These are phyloP conservation scores for Pristionchus arcanus DNA, from an alignment of 2,888 invertebrate genomes.

Conservation along the genomic window DNA sequence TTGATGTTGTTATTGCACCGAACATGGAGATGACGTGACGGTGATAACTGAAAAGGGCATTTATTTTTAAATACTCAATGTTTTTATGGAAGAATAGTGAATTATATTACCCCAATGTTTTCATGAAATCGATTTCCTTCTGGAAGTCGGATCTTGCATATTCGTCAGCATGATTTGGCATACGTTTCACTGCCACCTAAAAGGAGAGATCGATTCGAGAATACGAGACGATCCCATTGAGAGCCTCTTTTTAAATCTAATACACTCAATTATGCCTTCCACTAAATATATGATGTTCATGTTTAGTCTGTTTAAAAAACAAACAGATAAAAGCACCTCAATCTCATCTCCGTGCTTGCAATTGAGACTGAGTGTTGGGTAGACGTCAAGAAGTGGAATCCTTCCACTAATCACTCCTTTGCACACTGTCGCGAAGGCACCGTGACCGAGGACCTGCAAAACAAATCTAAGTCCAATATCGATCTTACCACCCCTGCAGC, in stretches of 20 bases:
- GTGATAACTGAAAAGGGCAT: constrained; percentile 59
- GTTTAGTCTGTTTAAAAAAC: not conserved
- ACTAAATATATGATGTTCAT: too few species aligned
- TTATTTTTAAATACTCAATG: too few species aligned
- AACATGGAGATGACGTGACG: constrained; percentile 65
- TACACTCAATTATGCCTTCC: too few species aligned
- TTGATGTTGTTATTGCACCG: constrained; percentile 68
- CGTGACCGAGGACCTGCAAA: constrained; percentile 65
- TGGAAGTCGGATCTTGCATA: constrained; percentile 69
- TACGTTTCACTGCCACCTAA: constrained; percentile 70
- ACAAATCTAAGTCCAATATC: not conserved
- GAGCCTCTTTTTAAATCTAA: too few species aligned
- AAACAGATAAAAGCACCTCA: constrained; percentile 6
- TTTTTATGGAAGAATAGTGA: not conserved
- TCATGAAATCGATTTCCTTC: constrained; percentile 75
- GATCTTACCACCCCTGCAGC: too few species aligned
- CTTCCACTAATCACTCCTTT: constrained; percentile 68
- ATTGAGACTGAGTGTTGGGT: constrained; percentile 47
- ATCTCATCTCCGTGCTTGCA: constrained; percentile 54
- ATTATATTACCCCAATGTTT: constrained; percentile 62
- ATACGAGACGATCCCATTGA: too few species aligned
- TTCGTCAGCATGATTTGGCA: constrained; percentile 71
- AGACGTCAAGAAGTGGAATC: constrained; percentile 46
- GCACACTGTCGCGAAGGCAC: constrained; percentile 73
- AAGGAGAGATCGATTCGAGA: not conserved